A percentile compares a stretch with the other conserved stretches of the same genome.
Evolutionary conservation across 2,888 invertebrate species (phyloP).

Genomic region (Galerucella pusilla): DNA sequence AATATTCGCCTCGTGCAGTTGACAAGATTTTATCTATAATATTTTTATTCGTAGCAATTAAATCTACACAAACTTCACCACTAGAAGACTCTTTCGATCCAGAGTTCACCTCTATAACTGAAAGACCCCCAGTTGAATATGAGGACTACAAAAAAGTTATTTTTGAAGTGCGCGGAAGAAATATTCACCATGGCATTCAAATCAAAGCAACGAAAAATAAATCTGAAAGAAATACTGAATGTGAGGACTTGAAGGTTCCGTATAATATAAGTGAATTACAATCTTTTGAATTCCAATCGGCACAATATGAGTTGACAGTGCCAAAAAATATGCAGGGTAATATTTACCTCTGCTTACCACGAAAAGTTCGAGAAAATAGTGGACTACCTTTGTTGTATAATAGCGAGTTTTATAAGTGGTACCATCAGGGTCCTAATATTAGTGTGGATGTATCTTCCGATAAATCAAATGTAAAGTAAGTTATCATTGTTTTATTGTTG

Average conservation of each 20-base stretch:
- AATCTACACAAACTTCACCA: constrained; percentile 30
- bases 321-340: constrained; percentile 55
- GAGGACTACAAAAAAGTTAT: constrained; percentile 55
- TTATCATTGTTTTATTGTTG: constrained; percentile 8
- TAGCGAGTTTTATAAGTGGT: constrained; percentile 62
- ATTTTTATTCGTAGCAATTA: constrained; percentile 45
- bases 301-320: constrained; percentile 56
- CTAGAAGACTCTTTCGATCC: constrained; percentile 48
- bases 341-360: constrained; percentile 61
- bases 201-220: constrained; percentile 56
- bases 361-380: constrained; percentile 56
- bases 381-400: constrained; percentile 62
- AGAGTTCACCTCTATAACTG: constrained; percentile 50
- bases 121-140: constrained; percentile 47
- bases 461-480: constrained; percentile 27
- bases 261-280: constrained; percentile 56
- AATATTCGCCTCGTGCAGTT: constrained; percentile 55
- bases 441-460: constrained; percentile 58
- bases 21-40: constrained; percentile 52
- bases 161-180: constrained; percentile 60
- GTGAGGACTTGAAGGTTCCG: constrained; percentile 53
- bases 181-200: constrained; percentile 56
- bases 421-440: constrained; percentile 68
- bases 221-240: constrained; percentile 54
- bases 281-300: constrained; percentile 49